Conservation (phyloP, 2,113 vertebrate species). For the Pterophyllum scalare region DNA sequence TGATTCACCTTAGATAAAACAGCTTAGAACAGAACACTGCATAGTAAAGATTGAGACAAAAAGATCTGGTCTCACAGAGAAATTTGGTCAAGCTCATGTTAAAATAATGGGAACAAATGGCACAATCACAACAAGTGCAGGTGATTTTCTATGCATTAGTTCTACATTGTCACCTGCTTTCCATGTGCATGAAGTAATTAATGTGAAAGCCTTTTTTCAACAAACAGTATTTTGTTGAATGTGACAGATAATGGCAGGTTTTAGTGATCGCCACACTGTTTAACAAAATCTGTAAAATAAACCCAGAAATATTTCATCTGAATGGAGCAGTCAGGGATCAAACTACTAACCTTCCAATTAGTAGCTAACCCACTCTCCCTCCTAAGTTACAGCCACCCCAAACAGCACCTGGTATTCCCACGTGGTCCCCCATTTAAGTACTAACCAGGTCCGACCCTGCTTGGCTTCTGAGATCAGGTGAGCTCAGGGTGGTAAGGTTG, state of each 20-base stretch:
- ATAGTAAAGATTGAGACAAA: conserved; percentile 56
- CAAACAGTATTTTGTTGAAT: background rate
- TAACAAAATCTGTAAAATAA: no score
- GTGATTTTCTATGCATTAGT: background rate
- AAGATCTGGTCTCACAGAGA: conserved; percentile 25
- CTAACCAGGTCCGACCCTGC: no score
- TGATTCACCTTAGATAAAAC: conserved; percentile 51
- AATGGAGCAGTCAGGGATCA: no score
- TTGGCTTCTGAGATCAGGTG: no score
- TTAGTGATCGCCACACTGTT: background rate
- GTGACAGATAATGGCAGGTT: background rate
- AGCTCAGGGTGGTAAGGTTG: no score
- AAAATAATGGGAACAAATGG: conserved; percentile 28
- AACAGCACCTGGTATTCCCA: no score
- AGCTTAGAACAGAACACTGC: conserved; percentile 53
- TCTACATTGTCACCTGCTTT: background rate
- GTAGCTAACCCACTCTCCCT: no score
- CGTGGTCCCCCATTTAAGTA: no score
- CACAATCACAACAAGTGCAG: conserved; percentile 24
- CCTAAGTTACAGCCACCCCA: no score
- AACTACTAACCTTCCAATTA: no score
- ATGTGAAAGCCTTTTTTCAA: background rate
- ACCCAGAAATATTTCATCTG: no score
- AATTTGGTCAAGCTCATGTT: conserved; percentile 24
- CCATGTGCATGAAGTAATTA: background rate